phyloP scores from a whole-genome alignment of 2,113 vertebrate genomes.

The Xenopus borealis region DNA sequence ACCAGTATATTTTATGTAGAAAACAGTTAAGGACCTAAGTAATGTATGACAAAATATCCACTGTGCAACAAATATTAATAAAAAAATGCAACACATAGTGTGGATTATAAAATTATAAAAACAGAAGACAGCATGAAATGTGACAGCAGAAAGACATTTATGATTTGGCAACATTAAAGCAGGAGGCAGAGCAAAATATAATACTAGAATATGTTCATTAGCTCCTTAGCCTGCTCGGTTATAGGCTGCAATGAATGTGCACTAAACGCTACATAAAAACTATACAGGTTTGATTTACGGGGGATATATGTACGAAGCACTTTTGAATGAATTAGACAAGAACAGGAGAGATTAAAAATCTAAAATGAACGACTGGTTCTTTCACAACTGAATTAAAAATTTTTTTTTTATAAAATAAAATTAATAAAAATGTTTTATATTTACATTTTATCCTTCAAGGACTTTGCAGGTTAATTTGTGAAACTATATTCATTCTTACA shows the following conservation, averaged over 20 bases:
- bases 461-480: no score
- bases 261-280: neutral
- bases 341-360: no score
- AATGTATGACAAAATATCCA: conserved; percentile 67
- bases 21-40: conserved; percentile 74
- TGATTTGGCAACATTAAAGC: conserved; percentile 20
- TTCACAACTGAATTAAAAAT: no score
- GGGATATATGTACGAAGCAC: conserved; percentile 15
- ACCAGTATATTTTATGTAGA: conserved; percentile 76
- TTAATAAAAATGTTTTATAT: no score
- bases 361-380: no score
- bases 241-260: neutral
- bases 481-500: no score
- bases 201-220: conserved; percentile 1
- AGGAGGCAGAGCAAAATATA: neutral
- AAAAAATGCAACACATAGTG: conserved; percentile 47
- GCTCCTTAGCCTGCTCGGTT: neutral
- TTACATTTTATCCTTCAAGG: no score
- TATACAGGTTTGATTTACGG: conserved; percentile 6
- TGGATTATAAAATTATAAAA: conserved; percentile 59
- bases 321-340: no score
- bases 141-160: neutral
- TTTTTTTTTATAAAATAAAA: no score
- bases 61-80: conserved; percentile 59
- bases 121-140: conserved; percentile 13